Conservation (phyloP, 2,113 vertebrate genomes). For the Thunnus thynnus region DNA sequence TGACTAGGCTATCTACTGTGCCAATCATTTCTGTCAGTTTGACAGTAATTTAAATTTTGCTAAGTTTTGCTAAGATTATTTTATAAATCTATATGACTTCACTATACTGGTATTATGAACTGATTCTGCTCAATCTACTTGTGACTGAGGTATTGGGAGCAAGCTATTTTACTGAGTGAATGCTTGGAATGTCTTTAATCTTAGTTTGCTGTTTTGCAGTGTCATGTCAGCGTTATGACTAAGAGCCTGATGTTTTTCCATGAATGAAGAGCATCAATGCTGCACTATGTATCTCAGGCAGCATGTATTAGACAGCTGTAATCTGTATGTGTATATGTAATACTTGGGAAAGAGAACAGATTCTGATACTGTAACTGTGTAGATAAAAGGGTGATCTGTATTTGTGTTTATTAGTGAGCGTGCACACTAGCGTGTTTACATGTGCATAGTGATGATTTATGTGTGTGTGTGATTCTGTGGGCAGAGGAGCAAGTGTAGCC, state of each 20-base stretch:
- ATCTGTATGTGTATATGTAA: not conserved
- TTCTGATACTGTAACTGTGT: not conserved
- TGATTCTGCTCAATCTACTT: not conserved
- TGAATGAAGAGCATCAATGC: not conserved
- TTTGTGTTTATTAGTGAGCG: not conserved
- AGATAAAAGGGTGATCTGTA: no score
- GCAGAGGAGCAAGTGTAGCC: slow-evolving; percentile 20
- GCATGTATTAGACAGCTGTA: not conserved
- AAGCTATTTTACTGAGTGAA: no score
- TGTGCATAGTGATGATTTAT: slow-evolving; percentile 6
- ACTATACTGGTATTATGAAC: not conserved
- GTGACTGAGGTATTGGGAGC: not conserved
- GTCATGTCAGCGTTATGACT: not conserved
- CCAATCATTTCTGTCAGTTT: not conserved
- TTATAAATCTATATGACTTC: not conserved
- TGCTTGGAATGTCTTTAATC: not conserved
- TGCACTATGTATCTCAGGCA: not conserved
- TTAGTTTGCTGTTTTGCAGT: not conserved
- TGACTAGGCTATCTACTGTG: not conserved
- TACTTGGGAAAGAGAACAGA: not conserved
- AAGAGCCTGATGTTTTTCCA: no score
- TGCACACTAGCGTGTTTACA: not conserved
- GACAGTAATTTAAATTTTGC: no score
- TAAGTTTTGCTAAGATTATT: no score
- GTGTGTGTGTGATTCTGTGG: slow-evolving; percentile 18